Base-by-base conservation (phyloP, 2,888 invertebrate genomes). In the Anagyrus pseudococci region DNA sequence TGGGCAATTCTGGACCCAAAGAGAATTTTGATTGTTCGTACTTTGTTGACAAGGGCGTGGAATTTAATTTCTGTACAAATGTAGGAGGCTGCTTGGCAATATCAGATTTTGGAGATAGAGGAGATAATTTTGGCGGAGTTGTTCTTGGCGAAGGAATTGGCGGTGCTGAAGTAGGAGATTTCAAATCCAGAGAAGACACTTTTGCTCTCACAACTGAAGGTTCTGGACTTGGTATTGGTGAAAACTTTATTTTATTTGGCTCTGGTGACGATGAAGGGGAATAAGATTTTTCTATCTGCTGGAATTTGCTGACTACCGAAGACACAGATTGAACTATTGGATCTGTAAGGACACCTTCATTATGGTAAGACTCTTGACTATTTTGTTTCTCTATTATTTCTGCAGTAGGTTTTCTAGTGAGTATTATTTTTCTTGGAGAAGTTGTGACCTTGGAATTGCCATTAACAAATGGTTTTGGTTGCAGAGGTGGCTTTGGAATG, bases 391-490 rank as follows among this genome's bases (percentile, higher is more conserved):
- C 77, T 50, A 77, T 75, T 10, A 74, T 48, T 53, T 77, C 77
- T 0, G 73, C 74, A 3, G 74, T 76, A 0, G 75, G 71, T 8
- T 70, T 69, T 37, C 72, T 67, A 2, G 70, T 67, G 4, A 73
- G 47, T 1, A 72, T 54, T 33, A 76, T 68, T 64, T 78, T 81
- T 67, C 79, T 80, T 20, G 82, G 79, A 57, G 81, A 78, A 15
- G 71, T 66, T 79, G 80, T 69, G 3, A 53, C 19, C 46, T 73
- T 72, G 15, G 70, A 66, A 26, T 64, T 72, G 2, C 74, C 76
- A 44, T 81, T 81, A 19, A 76, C 58, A 55, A 82, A 80, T 1
- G 84, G 83, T 72, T 84, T 84, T 7, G 84, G 83, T 47, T 82
- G 83, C 1, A 83, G 68, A 26, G 82, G 78, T 46, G 84, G 83